phyloP scores from a whole-genome alignment of 2,113 vertebrate genomes.

The Ptilorrhoa leucosticta region DNA sequence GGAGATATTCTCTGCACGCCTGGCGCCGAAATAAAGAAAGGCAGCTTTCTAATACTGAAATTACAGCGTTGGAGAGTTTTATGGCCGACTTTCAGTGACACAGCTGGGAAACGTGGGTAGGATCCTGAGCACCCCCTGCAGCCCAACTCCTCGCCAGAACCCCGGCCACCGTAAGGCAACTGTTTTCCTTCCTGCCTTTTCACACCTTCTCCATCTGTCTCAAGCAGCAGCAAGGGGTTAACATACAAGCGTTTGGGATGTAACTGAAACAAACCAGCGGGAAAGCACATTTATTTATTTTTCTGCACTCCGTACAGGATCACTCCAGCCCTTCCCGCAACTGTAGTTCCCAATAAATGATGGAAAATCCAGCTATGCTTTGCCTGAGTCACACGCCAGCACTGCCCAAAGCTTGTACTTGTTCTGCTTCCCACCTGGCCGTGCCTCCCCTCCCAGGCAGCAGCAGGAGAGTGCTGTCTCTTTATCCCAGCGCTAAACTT shows the following conservation, averaged over 20 bases:
- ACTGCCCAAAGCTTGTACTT: neutral
- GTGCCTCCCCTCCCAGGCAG: neutral
- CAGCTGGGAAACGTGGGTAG: neutral
- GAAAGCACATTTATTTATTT: neutral
- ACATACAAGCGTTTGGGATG: neutral
- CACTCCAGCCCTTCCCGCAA: neutral
- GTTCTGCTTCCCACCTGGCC: neutral
- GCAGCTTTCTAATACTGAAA: neutral
- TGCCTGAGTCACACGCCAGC: neutral
- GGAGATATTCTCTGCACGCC: neutral
- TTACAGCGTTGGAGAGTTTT: neutral
- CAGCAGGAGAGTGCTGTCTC: neutral
- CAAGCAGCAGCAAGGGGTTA: neutral
- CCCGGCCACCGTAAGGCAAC: fast-evolving
- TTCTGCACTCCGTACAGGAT: neutral
- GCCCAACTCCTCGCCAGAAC: neutral
- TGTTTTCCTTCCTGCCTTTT: neutral
- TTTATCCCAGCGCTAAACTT: neutral
- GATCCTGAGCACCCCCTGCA: neutral
- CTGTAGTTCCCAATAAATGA: neutral
- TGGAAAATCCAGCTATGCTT: neutral
- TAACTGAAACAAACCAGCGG: neutral
- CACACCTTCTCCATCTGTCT: neutral
- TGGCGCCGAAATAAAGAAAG: neutral
- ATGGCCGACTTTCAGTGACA: neutral